Evolutionary conservation across 2,888 invertebrate genomes (phyloP).

Genomic region (Cryptocheilus praepositus): DNA sequence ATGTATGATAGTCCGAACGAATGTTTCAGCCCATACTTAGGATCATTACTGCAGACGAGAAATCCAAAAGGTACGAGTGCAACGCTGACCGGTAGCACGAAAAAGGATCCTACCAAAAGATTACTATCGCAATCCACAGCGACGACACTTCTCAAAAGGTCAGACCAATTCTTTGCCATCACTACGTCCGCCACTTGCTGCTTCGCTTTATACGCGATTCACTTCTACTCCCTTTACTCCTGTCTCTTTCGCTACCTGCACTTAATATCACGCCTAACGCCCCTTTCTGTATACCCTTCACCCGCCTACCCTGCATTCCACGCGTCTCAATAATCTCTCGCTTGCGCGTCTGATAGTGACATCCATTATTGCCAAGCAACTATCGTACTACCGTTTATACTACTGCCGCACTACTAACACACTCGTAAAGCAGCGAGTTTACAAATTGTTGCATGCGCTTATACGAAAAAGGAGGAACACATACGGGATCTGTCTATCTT

Average conservation of each 20-base stretch:
- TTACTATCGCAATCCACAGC: slow-evolving; percentile 66
- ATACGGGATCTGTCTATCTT: slow-evolving; percentile 23
- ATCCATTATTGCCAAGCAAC: too few species aligned
- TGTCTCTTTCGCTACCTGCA: neutral
- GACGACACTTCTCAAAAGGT: slow-evolving; percentile 69
- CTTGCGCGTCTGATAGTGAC: too few species aligned
- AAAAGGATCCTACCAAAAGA: slow-evolving; percentile 68
- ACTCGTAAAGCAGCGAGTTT: too few species aligned
- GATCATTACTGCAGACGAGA: slow-evolving; percentile 67
- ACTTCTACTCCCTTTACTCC: too few species aligned
- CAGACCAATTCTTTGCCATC: slow-evolving; percentile 16
- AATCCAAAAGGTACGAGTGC: slow-evolving; percentile 61
- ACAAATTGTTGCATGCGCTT: neutral
- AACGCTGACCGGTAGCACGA: slow-evolving; percentile 61
- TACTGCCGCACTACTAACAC: too few species aligned
- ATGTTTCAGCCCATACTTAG: slow-evolving; percentile 67
- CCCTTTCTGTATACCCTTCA: too few species aligned
- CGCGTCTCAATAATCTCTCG: too few species aligned
- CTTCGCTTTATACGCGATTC: too few species aligned
- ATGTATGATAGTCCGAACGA: neutral
- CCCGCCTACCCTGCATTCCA: too few species aligned
- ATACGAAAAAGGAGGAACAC: neutral
- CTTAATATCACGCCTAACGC: neutral
- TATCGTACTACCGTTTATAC: too few species aligned
- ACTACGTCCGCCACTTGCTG: neutral